These are phyloP conservation scores for Siniperca chuatsi DNA, from an alignment of 2,113 vertebrate species.

Conservation along the genomic window DNA sequence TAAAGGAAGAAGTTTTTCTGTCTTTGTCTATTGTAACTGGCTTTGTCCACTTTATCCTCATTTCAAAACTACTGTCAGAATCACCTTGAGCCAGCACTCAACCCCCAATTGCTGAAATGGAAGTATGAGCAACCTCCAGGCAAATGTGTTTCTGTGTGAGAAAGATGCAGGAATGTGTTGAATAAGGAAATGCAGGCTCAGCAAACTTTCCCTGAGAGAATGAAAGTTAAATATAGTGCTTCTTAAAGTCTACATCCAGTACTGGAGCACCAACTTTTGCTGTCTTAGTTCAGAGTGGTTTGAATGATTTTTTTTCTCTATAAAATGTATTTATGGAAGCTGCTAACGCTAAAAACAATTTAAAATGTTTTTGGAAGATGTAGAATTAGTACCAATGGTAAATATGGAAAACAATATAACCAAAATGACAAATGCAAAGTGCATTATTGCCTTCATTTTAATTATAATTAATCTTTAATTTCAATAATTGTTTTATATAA, in stretches of 20 bases:
- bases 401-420: neutral
- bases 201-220: constrained; percentile 7
- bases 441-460: neutral
- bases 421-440: neutral
- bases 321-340: neutral
- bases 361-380: neutral
- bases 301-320: neutral
- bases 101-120: neutral
- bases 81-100: neutral
- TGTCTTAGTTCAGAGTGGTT: neutral
- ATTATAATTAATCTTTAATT: neutral
- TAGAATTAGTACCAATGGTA: too few relatives aligned
- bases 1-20: neutral
- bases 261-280: neutral
- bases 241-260: constrained; percentile 6
- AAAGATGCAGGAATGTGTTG: neutral
- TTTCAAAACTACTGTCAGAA: neutral
- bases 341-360: neutral
- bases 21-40: neutral
- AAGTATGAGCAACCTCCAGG: neutral
- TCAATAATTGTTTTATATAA: neutral
- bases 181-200: constrained; percentile 4
- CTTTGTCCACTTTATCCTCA: neutral
- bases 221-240: constrained; percentile 14
- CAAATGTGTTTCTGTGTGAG: neutral